phyloP scores from a whole-genome alignment of 1,140 invertebrate species.

The Marisa cornuarietis region DNA sequence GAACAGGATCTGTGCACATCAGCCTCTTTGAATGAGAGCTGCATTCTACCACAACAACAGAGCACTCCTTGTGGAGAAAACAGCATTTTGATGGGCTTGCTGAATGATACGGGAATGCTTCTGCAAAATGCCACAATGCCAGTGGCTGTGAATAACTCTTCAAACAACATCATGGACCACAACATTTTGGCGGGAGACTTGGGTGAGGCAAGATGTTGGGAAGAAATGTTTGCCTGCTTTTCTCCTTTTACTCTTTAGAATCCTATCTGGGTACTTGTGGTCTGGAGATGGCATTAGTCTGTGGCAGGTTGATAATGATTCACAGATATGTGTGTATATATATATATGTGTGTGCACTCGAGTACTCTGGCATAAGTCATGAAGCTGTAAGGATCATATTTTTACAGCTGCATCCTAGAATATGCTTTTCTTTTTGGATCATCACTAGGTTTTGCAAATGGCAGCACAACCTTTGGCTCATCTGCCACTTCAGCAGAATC shows the following conservation, averaged over 20 bases:
- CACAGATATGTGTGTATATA: no score
- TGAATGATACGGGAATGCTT: slow-evolving; percentile 35
- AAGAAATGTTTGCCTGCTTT: no score
- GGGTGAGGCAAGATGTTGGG: slow-evolving; percentile 12
- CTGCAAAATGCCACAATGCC: slow-evolving; percentile 58
- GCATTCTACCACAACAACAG: slow-evolving; percentile 2
- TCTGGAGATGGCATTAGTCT: no score
- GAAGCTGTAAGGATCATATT: no score
- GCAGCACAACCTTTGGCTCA: neutral
- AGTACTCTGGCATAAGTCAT: no score
- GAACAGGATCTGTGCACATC: neutral
- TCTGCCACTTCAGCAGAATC: slow-evolving; percentile 17
- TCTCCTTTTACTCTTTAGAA: no score
- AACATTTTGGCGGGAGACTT: slow-evolving; percentile 7
- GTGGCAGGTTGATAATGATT: no score
- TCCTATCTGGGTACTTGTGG: no score
- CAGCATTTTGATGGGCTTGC: neutral
- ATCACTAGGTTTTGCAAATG: no score
- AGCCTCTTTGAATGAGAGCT: slow-evolving; percentile 5
- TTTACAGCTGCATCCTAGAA: no score
- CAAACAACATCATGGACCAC: slow-evolving; percentile 2
- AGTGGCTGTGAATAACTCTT: slow-evolving; percentile 25
- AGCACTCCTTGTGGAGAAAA: neutral
- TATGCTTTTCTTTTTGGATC: no score
- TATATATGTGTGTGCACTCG: no score